Percentiles rank a stretch among this genome's conserved stretches.
phyloP scores from a whole-genome alignment of 1,140 invertebrate species.

The Drosophila elegans region DNA sequence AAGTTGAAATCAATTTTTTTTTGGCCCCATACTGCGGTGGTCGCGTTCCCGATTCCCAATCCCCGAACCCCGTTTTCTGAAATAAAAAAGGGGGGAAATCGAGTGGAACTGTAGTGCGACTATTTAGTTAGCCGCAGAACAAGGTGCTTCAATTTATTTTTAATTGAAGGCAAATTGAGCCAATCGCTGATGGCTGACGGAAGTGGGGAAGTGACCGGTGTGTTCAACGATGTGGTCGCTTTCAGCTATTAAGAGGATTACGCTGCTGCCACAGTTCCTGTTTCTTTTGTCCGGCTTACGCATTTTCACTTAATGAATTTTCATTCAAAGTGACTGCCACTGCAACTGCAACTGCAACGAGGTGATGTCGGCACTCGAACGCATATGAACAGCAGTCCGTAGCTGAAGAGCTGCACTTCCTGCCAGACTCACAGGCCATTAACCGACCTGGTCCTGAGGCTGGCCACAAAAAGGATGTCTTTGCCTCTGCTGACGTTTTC shows the following conservation, averaged over 20 bases:
- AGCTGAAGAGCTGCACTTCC: constrained; percentile 4
- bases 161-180: constrained; percentile 47
- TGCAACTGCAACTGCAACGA: constrained; percentile 20
- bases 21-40: constrained; percentile 76
- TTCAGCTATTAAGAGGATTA: constrained; percentile 38
- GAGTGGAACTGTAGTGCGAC: not conserved
- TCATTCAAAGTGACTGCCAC: constrained; percentile 34
- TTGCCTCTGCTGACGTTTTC: constrained; percentile 26
- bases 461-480: constrained; percentile 1
- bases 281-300: constrained; percentile 10
- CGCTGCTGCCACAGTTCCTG: constrained; percentile 5
- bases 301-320: constrained; percentile 61
- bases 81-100: not conserved
- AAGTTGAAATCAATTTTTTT: constrained; percentile 57
- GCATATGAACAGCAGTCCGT: not conserved
- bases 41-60: not conserved
- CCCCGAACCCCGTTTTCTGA: not conserved
- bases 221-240: constrained; percentile 17
- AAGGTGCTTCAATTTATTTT: constrained; percentile 56
- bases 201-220: constrained; percentile 15
- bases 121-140: constrained; percentile 34
- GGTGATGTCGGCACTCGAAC: constrained; percentile 28
- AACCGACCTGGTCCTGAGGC: constrained; percentile 33
- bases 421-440: constrained; percentile 34
- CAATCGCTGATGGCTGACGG: constrained; percentile 11